phyloP scores from a whole-genome alignment of 2,797 vertebrate genomes.

The Siniperca undulata region DNA sequence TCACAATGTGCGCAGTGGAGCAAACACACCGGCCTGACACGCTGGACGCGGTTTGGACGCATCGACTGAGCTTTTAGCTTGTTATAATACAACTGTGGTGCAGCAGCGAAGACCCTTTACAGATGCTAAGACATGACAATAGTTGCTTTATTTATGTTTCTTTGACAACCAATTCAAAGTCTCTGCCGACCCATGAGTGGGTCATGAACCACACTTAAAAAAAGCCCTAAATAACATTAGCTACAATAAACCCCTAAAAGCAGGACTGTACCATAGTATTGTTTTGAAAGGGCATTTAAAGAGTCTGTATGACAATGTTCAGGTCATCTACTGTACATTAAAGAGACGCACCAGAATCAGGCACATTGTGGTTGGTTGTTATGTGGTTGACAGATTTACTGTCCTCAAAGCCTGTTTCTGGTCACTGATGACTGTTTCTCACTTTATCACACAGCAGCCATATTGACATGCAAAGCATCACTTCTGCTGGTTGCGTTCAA shows the following conservation, averaged over 20 bases:
- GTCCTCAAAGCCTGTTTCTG: neutral
- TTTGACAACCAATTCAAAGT: no score
- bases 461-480: conserved; percentile 6
- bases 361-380: neutral
- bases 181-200: no score
- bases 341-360: neutral
- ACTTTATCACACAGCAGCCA: neutral
- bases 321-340: neutral
- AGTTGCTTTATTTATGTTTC: no score
- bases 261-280: no score
- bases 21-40: neutral
- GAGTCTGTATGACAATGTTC: neutral
- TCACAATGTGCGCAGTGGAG: no score
- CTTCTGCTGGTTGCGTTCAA: neutral
- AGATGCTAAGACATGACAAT: no score
- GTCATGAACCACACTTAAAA: no score
- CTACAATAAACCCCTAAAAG: neutral
- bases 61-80: no score
- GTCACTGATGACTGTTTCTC: neutral
- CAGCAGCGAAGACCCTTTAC: no score
- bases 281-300: neutral
- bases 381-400: neutral
- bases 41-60: no score
- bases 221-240: no score
- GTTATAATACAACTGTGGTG: no score